Evolutionary conservation across 1,140 invertebrate species (phyloP), one percentile per base, ranked within the genome.

Genomic region (Tetranychus cinnabarinus): DNA sequence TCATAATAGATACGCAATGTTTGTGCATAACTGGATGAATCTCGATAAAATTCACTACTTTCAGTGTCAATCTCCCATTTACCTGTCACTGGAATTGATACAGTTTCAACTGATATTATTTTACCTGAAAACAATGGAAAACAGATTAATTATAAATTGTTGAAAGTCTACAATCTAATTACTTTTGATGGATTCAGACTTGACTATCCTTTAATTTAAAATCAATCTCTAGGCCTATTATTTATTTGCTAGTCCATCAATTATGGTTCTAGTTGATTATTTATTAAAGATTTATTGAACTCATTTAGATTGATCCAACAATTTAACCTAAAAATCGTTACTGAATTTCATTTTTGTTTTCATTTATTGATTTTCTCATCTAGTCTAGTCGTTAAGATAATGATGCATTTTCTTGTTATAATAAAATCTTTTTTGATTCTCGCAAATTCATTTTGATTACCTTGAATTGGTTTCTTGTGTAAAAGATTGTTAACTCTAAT

Each of bases 1-100:
- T 62, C 48, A 34, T 61, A 62, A 62, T 62, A 52, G 31, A 62
- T 54, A 4, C 61, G 34, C 4, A 62, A 31, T 33, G 59, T 62
- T 23, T 39, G 23, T 6, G 37, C 37, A 39, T 1, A 39, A 23
- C 6, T 12, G 42, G 31, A 35, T 39, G 31, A 23, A 8, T 42
- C 37, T 23, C 37, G 36, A 58, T 58, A 12, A 34, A 23, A 59
- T 12, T 62, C 34, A 31, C 31, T 34, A 3, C 2, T 5, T 39
- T 62, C 61, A 23, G 56, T 62, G 34, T 62, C 56, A 23, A 62
- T 39, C 3, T 15, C 12, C 61, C 61, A 62, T 23, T 59, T 60
- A 39, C 34, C 39, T 10, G 45, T 50, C 2, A 62, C 46, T 7
- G 61, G 56, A 13, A 58, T 58, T n/a, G 61, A 7, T 23, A 62